These are phyloP conservation scores for Elegia similella DNA, from an alignment of 2,888 invertebrate species.

Conservation along the genomic window DNA sequence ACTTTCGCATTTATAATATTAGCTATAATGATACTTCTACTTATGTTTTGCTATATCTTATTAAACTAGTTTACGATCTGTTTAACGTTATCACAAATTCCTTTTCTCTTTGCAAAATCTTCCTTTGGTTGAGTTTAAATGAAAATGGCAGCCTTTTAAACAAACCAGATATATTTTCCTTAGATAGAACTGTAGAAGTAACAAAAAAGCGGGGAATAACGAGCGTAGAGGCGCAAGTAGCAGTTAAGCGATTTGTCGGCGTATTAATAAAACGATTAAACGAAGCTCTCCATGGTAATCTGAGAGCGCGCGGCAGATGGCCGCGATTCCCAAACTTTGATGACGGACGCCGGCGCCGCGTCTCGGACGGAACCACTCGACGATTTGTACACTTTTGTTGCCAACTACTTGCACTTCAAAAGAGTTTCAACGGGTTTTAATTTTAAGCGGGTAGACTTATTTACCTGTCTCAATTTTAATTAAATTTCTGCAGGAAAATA, in stretches of 20 bases:
- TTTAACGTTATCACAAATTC: background rate
- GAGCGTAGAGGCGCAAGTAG: constrained; percentile 52
- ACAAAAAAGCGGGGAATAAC: constrained; percentile 30
- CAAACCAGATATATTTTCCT: constrained; percentile 2
- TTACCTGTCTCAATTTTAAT: background rate
- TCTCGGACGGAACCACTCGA: constrained; percentile 53
- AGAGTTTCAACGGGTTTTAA: constrained; percentile 44
- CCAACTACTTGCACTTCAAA: constrained; percentile 55
- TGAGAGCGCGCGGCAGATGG: constrained; percentile 76
- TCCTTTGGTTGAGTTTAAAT: background rate
- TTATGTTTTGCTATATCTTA: no score
- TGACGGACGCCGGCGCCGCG: constrained; percentile 67
- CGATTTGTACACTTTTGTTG: constrained; percentile 68
- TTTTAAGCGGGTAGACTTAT: constrained; percentile 27
- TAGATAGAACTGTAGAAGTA: constrained; percentile 5
- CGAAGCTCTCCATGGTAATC: constrained; percentile 77
- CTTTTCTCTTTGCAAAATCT: background rate
- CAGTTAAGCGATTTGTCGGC: constrained; percentile 78
- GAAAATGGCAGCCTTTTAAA: background rate
- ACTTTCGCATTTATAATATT: no score
- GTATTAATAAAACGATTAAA: constrained; percentile 82
- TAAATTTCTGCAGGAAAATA: background rate
- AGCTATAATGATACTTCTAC: no score
- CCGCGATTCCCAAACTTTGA: constrained; percentile 78
- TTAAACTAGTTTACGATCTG: no score